Percentiles rank a stretch among this genome's conserved stretches.
Conservation (phyloP, 2,888 invertebrate species). For the Cartodere bifasciata region DNA sequence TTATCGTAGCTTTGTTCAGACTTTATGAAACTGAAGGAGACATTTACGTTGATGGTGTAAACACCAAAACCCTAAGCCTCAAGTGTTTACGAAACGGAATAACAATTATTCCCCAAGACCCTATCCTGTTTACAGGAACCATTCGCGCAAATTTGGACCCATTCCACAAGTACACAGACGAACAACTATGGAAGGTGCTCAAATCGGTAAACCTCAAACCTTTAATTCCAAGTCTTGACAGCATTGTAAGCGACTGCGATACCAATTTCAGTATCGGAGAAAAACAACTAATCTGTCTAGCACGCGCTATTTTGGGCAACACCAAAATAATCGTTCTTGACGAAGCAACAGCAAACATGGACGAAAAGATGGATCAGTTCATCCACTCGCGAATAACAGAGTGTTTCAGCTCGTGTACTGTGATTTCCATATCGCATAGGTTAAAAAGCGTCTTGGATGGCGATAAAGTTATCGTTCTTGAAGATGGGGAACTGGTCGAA, state of each 20-base stretch:
- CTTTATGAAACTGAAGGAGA: constrained; percentile 41
- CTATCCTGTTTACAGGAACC: constrained; percentile 63
- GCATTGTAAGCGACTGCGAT: constrained; percentile 36
- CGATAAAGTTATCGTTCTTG: constrained; percentile 10
- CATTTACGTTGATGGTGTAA: constrained; percentile 54
- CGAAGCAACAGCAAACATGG: constrained; percentile 82
- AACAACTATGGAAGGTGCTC: constrained; percentile 21
- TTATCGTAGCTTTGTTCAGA: constrained; percentile 58
- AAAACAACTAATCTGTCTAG: constrained; percentile 71
- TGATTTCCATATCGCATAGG: constrained; percentile 65
- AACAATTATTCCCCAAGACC: constrained; percentile 78
- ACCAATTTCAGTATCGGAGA: constrained; percentile 69
- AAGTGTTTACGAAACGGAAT: constrained; percentile 61
- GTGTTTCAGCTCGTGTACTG: constrained; percentile 61
- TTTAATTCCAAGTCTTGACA: constrained; percentile 45
- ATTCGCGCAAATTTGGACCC: constrained; percentile 33
- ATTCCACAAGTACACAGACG: constrained; percentile 16
- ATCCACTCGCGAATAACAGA: constrained; percentile 59
- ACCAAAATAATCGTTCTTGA: constrained; percentile 66
- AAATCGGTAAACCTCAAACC: constrained; percentile 27
- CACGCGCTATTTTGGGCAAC: constrained; percentile 68
- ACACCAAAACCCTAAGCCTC: constrained; percentile 54
- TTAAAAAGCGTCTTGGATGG: constrained; percentile 5
- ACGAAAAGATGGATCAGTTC: constrained; percentile 62
- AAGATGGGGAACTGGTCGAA: constrained; percentile 9